Evolutionary conservation across 2,797 vertebrate genomes (phyloP).

Genomic region (Bryconaethiops microstoma): DNA sequence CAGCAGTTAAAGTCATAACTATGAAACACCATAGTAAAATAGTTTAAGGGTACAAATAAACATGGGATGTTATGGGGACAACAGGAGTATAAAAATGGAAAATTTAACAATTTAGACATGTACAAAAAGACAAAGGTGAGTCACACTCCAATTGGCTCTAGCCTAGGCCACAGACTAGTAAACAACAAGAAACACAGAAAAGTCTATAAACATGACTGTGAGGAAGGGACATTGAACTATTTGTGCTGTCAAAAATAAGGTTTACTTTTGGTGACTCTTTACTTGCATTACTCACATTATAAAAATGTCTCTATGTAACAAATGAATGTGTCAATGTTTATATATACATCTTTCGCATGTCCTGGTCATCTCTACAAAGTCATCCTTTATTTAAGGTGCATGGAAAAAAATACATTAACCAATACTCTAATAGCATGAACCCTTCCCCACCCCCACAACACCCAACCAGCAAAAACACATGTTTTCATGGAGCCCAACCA

Average conservation of each 20-base stretch:
- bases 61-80: constrained; percentile 28
- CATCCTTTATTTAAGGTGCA: too few species aligned
- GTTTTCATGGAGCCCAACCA: too few species aligned
- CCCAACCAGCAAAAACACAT: too few species aligned
- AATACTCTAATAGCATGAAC: too few species aligned
- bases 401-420: too few species aligned
- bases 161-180: not conserved
- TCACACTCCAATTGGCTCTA: not conserved
- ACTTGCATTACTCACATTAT: not conserved
- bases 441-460: too few species aligned
- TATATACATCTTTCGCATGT: not conserved
- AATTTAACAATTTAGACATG: constrained; percentile 4
- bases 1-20: constrained; percentile 50
- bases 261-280: not conserved
- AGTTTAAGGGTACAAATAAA: constrained; percentile 2
- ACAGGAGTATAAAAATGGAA: constrained; percentile 32
- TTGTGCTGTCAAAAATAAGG: too few species aligned
- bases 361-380: not conserved
- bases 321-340: too few species aligned
- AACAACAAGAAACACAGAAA: not conserved
- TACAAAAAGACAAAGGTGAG: not conserved
- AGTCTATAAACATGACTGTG: not conserved
- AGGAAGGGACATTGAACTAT: not conserved
- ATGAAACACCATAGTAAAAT: constrained; percentile 11
- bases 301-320: not conserved